Conservation (phyloP, 2,888 invertebrate species). For the Vanessa cardui region DNA sequence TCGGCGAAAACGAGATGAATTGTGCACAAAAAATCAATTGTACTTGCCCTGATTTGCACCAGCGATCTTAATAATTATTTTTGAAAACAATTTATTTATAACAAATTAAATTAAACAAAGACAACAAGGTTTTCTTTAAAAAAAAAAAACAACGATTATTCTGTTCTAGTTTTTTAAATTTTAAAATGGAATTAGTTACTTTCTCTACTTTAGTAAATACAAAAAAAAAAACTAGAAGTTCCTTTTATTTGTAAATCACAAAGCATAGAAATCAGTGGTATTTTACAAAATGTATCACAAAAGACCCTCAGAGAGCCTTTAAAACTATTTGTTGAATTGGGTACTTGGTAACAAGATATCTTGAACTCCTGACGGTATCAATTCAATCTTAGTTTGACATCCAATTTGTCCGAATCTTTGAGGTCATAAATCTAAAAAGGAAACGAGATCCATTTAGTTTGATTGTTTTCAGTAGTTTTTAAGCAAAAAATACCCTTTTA, state of each 20-base stretch:
- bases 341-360: slow-evolving; percentile 12
- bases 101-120: too few relatives aligned
- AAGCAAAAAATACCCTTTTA: neutral
- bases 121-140: too few relatives aligned
- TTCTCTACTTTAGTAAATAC: neutral
- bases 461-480: neutral
- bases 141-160: too few relatives aligned
- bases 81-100: too few relatives aligned
- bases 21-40: too few relatives aligned
- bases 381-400: slow-evolving; percentile 25
- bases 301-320: neutral
- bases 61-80: too few relatives aligned
- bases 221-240: neutral
- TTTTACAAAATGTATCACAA: neutral
- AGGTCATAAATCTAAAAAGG: slow-evolving; percentile 19
- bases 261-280: neutral
- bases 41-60: too few relatives aligned
- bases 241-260: neutral
- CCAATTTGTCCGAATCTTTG: slow-evolving; percentile 27
- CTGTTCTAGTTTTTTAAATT: neutral
- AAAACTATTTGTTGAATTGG: slow-evolving; percentile 4
- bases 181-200: neutral
- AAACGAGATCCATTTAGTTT: slow-evolving; percentile 4
- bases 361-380: slow-evolving; percentile 17
- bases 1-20: too few relatives aligned